Conservation (phyloP, 2,113 vertebrate species). For the Uropsilus gracilis region DNA sequence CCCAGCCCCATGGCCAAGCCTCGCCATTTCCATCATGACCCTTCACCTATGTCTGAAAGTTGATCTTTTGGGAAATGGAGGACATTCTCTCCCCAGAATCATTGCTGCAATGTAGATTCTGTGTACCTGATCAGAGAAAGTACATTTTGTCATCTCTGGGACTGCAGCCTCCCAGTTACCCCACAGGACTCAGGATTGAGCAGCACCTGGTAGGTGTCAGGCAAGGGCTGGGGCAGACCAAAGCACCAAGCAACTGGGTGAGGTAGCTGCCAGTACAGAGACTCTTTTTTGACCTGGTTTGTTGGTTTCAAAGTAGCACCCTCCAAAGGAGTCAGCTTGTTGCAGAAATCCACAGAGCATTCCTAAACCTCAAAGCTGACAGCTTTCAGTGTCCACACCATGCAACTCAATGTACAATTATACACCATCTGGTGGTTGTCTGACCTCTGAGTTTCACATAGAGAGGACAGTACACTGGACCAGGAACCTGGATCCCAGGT, state of each 20-base stretch:
- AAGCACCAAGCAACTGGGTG: neutral
- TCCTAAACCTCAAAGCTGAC: neutral
- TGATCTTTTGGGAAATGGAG: neutral
- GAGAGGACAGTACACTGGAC: neutral
- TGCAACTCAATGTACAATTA: neutral
- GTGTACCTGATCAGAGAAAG: neutral
- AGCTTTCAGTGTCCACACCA: neutral
- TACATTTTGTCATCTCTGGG: neutral
- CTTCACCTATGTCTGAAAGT: neutral
- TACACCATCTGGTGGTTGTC: neutral
- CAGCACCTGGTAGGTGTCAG: neutral
- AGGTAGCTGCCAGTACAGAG: neutral
- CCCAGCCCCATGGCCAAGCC: neutral
- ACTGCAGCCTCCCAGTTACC: neutral
- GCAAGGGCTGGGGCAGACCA: too few species aligned
- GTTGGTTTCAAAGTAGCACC: neutral
- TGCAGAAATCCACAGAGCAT: neutral
- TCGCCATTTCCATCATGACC: neutral
- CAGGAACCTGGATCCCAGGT: neutral
- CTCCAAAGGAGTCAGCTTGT: neutral
- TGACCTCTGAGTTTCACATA: neutral
- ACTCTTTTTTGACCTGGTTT: neutral
- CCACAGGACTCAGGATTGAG: neutral
- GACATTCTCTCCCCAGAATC: neutral
- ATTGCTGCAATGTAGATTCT: neutral